Conservation (phyloP, 2,888 invertebrate genomes). For the Matsumyia berberina region DNA sequence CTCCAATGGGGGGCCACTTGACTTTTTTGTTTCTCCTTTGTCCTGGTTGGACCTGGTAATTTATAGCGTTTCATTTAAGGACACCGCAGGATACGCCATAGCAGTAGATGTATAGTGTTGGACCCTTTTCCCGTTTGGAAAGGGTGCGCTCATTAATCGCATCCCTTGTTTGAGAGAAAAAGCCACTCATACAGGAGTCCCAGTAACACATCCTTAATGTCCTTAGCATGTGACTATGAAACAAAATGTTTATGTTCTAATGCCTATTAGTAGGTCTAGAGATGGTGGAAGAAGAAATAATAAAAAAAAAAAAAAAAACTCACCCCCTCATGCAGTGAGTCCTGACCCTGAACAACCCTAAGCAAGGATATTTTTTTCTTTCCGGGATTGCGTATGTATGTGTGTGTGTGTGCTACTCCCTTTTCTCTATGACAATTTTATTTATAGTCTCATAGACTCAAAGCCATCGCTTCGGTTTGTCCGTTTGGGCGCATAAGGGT, state of each 20-base stretch:
- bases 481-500: constrained; percentile 31
- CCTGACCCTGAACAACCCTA: constrained; percentile 72
- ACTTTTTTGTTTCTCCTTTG: neutral
- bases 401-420: constrained; percentile 24
- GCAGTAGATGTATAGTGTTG: constrained; percentile 14
- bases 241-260: constrained; percentile 40
- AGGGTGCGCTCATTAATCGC: constrained; percentile 55
- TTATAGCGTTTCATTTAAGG: constrained; percentile 47
- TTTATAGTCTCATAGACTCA: constrained; percentile 67
- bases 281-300: neutral
- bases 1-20: constrained; percentile 31
- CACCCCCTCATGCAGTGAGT: constrained; percentile 53
- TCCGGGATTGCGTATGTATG: constrained; percentile 11
- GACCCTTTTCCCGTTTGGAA: constrained; percentile 10
- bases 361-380: constrained; percentile 49
- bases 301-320: constrained; percentile 33
- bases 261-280: constrained; percentile 15
- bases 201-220: constrained; percentile 10
- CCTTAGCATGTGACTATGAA: constrained; percentile 38
- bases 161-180: constrained; percentile 43
- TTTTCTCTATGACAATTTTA: constrained; percentile 66
- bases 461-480: constrained; percentile 28
- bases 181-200: neutral
- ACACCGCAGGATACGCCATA: constrained; percentile 27
- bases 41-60: constrained; percentile 36